Base-by-base conservation (phyloP, 1,140 invertebrate genomes). In the Drosophila simulans region DNA sequence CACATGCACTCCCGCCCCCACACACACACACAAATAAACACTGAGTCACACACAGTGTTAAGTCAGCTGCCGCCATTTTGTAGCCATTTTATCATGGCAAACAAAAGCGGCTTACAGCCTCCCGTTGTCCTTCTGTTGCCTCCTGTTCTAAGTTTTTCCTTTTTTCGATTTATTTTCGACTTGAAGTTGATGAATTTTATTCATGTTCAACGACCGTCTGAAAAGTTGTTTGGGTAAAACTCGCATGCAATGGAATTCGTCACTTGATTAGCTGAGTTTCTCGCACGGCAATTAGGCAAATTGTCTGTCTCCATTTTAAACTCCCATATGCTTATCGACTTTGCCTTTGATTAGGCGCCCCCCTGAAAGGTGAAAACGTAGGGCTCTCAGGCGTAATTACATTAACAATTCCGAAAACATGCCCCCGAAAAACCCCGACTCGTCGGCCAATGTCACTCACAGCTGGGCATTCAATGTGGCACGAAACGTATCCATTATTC, bases 331-430 rank as follows among this genome's bases (percentile, higher is more conserved):
- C 58, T 85, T 85, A 80, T 85, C 81, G 82, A 75, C 58, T 80
- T 60, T 59, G 49, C 35, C 65, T 22, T 31, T 70, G 66, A 70
- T 70, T 70, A 69, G 51, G 34, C 39, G 22, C 39, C n/a, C 8
- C 8, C 20, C 17, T 13, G 39, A 69, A 48, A 57, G 66, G 64
- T 70, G 66, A 40, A 3, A 68, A 46, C 40, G 7, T 12, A 13
- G 48, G 45, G 82, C 83, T 88, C 69, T 86, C 82, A 88, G 62
- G 78, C 83, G 75, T 86, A 86, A 86, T 86, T 86, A 86, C 83
- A 86, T 86, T 81, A 86, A 86, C 82, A 86, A 86, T 86, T 86
- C 82, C 75, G 42, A 88, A 86, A 88, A 88, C 83, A 63, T 64
- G 53, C 46, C 48, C 34, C 48, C 56, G 58, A 69, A 77, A 75